phyloP scores from a whole-genome alignment of 2,113 vertebrate genomes.

The Sylvietta virens region DNA sequence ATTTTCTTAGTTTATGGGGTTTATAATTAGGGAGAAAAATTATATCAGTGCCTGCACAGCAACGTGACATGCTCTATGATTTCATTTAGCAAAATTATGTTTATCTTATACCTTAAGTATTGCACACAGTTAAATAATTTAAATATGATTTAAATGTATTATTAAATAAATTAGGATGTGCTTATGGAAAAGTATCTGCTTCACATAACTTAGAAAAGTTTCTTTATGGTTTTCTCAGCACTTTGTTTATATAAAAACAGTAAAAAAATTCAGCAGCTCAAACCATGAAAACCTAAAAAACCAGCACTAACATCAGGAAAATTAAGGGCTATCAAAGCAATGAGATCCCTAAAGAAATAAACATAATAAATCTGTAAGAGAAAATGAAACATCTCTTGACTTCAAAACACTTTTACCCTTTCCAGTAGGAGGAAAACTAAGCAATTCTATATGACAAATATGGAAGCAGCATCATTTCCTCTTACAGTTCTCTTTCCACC shows the following conservation, averaged over 20 bases:
- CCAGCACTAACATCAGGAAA: not conserved
- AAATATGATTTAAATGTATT: constrained; percentile 35
- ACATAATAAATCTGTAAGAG: not conserved
- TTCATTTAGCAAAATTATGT: constrained; percentile 39
- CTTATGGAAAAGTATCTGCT: constrained; percentile 35
- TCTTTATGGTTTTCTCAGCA: not conserved
- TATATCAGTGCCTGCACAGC: not conserved
- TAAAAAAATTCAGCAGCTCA: not conserved
- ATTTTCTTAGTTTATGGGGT: constrained; percentile 47
- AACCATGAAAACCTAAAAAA: not conserved
- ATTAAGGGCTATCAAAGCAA: not conserved
- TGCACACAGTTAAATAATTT: constrained; percentile 17
- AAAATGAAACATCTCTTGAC: not conserved
- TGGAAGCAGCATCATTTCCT: not conserved
- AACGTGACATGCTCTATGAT: constrained; percentile 37
- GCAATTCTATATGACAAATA: not conserved
- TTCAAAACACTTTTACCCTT: not conserved
- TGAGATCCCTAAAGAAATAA: not conserved
- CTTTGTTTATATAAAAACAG: not conserved
- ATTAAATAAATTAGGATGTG: constrained; percentile 28
- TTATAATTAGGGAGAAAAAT: constrained; percentile 35
- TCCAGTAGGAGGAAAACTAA: not conserved
- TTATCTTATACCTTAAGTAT: constrained; percentile 15
- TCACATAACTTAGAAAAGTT: not conserved
- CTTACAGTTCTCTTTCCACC: not conserved